Evolutionary conservation across 2,888 invertebrate genomes (phyloP).

Genomic region (Diaphora mendica): DNA sequence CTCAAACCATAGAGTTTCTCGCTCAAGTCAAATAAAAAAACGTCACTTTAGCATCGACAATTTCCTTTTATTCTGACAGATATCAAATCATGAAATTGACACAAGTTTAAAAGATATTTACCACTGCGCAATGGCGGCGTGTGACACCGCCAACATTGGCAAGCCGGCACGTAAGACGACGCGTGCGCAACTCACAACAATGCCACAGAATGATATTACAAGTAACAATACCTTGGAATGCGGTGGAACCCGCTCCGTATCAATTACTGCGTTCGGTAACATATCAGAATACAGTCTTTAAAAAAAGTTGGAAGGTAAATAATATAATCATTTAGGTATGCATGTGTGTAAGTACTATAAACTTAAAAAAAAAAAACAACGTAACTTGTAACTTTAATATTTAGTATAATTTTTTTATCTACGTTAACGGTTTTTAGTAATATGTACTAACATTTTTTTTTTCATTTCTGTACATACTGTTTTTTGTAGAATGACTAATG

Average conservation of each 20-base stretch:
- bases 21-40: not conserved
- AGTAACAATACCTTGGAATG: constrained; percentile 67
- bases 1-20: not conserved
- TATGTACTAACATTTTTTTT: too few species aligned
- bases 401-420: too few species aligned
- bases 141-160: constrained; percentile 18
- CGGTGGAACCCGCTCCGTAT: constrained; percentile 50
- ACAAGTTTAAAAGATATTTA: constrained; percentile 39
- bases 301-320: too few species aligned
- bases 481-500: too few species aligned
- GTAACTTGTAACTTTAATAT: too few species aligned
- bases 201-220: constrained; percentile 58
- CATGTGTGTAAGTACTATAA: too few species aligned
- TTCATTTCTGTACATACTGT: too few species aligned
- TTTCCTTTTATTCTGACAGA: constrained; percentile 22
- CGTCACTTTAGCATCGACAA: not conserved
- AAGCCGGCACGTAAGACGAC: constrained; percentile 33
- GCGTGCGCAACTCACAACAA: constrained; percentile 57
- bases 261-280: constrained; percentile 43
- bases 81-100: constrained; percentile 20
- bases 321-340: too few species aligned
- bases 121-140: constrained; percentile 22
- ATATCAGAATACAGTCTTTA: constrained; percentile 7
- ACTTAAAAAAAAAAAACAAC: too few species aligned
- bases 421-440: too few species aligned